Conservation (phyloP, 2,113 vertebrate genomes). For the Myocastor coypus region DNA sequence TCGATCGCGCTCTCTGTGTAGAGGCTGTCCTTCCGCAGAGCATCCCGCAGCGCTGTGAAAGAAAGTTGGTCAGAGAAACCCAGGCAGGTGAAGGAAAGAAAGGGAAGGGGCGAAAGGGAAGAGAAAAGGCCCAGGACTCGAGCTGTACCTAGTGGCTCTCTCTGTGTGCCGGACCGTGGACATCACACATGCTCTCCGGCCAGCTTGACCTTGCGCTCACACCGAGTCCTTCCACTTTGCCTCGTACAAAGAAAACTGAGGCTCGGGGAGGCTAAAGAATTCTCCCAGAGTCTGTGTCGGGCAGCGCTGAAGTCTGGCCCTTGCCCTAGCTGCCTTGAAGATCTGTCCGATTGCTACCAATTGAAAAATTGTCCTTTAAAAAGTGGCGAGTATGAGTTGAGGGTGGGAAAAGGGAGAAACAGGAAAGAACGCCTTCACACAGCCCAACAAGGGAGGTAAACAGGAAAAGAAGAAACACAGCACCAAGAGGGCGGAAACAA, state of each 20-base stretch:
- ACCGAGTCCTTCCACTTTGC: background rate
- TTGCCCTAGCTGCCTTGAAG: background rate
- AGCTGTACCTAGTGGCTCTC: background rate
- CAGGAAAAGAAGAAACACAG: too few relatives aligned
- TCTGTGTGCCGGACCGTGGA: background rate
- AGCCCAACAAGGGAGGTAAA: background rate
- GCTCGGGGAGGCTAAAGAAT: background rate
- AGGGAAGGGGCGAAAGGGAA: background rate
- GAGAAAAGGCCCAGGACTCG: background rate
- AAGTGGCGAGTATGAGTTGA: background rate
- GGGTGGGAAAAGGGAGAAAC: background rate
- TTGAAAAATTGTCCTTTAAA: background rate
- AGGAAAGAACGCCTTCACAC: background rate
- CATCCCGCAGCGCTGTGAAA: background rate
- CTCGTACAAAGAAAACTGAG: background rate
- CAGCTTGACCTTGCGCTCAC: background rate
- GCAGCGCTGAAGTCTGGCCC: background rate
- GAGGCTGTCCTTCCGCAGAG: background rate
- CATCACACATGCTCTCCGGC: accelerated
- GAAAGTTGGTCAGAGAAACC: background rate
- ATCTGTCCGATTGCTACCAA: background rate
- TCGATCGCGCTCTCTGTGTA: background rate
- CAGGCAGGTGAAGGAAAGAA: background rate
- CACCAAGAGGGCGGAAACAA: background rate
- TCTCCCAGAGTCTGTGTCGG: background rate